Evolutionary conservation across 2,888 invertebrate species (phyloP), one percentile per base, ranked within the genome.

Genomic region (Thymelicus acteon): DNA sequence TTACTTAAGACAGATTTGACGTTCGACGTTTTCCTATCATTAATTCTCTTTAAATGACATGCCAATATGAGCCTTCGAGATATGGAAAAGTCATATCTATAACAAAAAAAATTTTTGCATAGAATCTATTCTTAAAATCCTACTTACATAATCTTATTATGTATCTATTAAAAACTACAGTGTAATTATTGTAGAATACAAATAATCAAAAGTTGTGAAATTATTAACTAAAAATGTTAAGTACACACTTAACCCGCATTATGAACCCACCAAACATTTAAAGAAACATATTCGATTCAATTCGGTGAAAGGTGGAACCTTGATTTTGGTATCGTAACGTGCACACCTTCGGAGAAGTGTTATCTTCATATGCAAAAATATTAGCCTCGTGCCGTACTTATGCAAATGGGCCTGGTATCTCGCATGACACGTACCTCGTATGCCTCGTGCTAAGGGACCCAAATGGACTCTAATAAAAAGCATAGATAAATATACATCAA

Each of bases 351-450:
- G 82, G 83, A 86, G 87, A 88, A 90, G 82, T 81, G 86, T 87
- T 90, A 90, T 91, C 90, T 88, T 85, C 86, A 88, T 92, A 92
- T 92, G 91, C 90, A 91, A 92, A 88, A 92, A 90, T 89, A 88
- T 91, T 87, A 87, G 90, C 86, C 92, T 90, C 92, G 93, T 90
- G 93, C 88, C 83, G 87, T 90, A 91, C 90, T 87, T 91, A 93
- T 93, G 93, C 87, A 90, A 93, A 93, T 92, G 80, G 0, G 49
- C 71, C 77, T 13, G 81, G 79, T 82, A 85, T 87, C 85, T 87
- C 83, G 82, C 82, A 84, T 85, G 86, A 82, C 89, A 83, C 86
- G 85, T 88, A 82, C 80, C 75, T 83, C 79, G 84, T 81, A 77
- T 79, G 80, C 73, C 89, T 85, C 88, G 89, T 89, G 91, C 86